Evolutionary conservation across 1,140 invertebrate genomes (phyloP), one percentile per base, ranked within the genome.

Genomic region (Sogatella furcifera): DNA sequence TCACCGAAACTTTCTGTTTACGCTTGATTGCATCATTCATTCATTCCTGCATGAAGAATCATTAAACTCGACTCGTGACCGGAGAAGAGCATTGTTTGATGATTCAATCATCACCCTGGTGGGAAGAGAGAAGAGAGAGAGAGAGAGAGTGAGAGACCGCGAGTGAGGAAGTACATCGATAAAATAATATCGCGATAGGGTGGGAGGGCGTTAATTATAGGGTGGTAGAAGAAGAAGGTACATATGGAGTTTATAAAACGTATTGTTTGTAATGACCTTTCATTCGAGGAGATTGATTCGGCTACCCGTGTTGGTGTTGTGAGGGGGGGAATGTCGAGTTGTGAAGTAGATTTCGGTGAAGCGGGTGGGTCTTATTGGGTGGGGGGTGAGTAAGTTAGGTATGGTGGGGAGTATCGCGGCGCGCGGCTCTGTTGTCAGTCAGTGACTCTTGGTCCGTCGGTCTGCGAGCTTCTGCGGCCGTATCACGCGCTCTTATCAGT

Each of bases 191-290:
- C 34, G 6, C 24, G 34, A 38, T 4, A 38, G 46, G 56, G 56
- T 1, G 28, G 56, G 56, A 58, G 24, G 34, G 52, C 52, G 10
- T 14, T 53, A 53, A 53, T 53, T 53, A 22, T 24, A 55, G 14
- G 53, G 15, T 6, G 53, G 31, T 24, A n/a, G 52, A n/a, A 8
- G 31, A 38, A 17, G 53, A 28, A 15, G 14, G 24, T 28, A 28
- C 24, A 28, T 21, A 6, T 17, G 31, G 15, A 55, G 22, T 49
- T 49, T 49, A 49, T 49, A 49, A 38, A 49, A 49, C 46, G 46
- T 49, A 49, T 49, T 49, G 46, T 49, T 49, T 49, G 46, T 49
- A 49, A 49, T 49, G 46, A 49, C 46, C 46, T 49, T 49, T 49
- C 46, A 55, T 24, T 24, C n/a, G n/a, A n/a, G 19, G n/a, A 13